Percentiles rank a stretch among this genome's conserved stretches.
phyloP scores from a whole-genome alignment of 1,140 invertebrate species.

The Drosophila jambulina region DNA sequence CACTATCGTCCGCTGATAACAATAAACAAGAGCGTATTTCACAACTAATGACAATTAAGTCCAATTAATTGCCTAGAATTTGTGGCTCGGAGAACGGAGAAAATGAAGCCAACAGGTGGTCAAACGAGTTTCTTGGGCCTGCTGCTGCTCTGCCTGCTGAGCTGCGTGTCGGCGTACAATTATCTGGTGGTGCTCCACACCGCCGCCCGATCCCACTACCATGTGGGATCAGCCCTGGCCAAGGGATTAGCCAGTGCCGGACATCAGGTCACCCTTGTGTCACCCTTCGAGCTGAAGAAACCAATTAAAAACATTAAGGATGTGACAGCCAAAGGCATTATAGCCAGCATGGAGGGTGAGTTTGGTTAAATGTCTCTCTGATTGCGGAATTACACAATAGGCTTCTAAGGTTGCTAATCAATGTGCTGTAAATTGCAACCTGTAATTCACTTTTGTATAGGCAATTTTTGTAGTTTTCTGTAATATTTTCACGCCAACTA shows the following conservation, averaged over 20 bases:
- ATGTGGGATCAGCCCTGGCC: constrained; percentile 86
- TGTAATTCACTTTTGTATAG: neutral
- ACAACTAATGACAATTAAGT: constrained; percentile 11
- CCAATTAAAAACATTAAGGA: constrained; percentile 86
- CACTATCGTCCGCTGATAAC: neutral
- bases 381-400: neutral
- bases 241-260: constrained; percentile 86
- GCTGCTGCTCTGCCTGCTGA: constrained; percentile 52
- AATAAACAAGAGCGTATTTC: constrained; percentile 4
- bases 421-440: neutral
- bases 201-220: constrained; percentile 87
- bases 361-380: neutral
- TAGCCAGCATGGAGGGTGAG: constrained; percentile 57
- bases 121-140: constrained; percentile 55
- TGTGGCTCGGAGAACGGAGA: constrained; percentile 2
- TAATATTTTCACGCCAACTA: neutral
- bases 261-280: constrained; percentile 87
- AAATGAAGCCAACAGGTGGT: constrained; percentile 19
- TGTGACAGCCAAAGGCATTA: constrained; percentile 58
- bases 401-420: neutral
- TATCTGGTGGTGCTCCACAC: constrained; percentile 85
- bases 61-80: constrained; percentile 13
- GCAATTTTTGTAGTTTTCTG: neutral
- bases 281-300: constrained; percentile 85
- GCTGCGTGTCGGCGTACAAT: constrained; percentile 67